A percentile compares a stretch with the other conserved stretches of the same genome.
phyloP scores from a whole-genome alignment of 2,113 vertebrate genomes.

The human (Homo sapiens) region DNA sequence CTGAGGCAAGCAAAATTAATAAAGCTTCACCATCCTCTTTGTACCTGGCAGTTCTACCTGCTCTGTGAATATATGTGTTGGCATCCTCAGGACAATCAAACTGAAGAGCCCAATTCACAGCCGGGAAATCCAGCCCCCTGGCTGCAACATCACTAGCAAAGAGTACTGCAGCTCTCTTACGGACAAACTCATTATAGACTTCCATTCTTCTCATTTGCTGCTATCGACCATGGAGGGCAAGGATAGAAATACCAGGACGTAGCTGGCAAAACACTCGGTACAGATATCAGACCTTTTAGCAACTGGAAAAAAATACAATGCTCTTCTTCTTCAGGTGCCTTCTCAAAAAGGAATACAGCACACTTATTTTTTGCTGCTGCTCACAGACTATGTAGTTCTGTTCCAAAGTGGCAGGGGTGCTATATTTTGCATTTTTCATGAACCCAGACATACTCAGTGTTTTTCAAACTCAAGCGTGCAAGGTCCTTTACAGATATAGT shows the following conservation, averaged over 20 bases:
- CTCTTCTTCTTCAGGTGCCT: slow-evolving; percentile 96
- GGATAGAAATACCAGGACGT: slow-evolving; percentile 91
- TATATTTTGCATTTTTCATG: slow-evolving; percentile 96
- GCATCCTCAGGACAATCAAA: slow-evolving; percentile 98
- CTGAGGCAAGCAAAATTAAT: too few species aligned
- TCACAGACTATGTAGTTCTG: slow-evolving; percentile 96
- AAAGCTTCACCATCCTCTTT: too few species aligned
- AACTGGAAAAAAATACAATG: slow-evolving; percentile 97
- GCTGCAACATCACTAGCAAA: slow-evolving; percentile 97
- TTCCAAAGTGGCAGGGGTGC: slow-evolving; percentile 96
- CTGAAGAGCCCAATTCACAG: slow-evolving; percentile 98
- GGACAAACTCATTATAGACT: slow-evolving; percentile 95
- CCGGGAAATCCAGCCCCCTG: slow-evolving; percentile 95
- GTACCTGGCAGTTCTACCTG: slow-evolving; percentile 95
- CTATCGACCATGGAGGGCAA: slow-evolving; percentile 96
- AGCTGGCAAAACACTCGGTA: slow-evolving; percentile 94
- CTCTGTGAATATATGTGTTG: slow-evolving; percentile 97
- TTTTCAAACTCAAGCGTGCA: slow-evolving; percentile 94
- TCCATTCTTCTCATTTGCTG: slow-evolving; percentile 98
- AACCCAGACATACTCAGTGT: slow-evolving; percentile 96
- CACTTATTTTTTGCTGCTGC: slow-evolving; percentile 92
- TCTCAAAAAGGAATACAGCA: slow-evolving; percentile 95
- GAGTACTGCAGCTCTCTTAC: slow-evolving; percentile 92
- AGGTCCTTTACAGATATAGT: slow-evolving; percentile 97
- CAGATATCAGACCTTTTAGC: slow-evolving; percentile 97